A percentile compares a stretch with the other conserved stretches of the same genome.
Evolutionary conservation across 2,797 vertebrate species (phyloP).

Genomic region (Tragelaphus oryx): DNA sequence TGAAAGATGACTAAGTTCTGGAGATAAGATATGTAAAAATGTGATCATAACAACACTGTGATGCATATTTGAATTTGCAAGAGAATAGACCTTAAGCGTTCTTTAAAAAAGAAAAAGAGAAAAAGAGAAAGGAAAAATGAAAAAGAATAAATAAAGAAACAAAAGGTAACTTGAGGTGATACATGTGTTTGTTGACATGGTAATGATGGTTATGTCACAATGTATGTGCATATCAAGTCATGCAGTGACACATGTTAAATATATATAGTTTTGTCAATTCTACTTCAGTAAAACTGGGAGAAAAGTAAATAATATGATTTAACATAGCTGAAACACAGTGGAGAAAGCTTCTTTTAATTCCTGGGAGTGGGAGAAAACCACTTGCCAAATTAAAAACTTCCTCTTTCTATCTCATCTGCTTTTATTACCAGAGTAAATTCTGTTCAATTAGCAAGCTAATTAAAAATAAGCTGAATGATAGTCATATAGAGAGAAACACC

Average conservation of each 20-base stretch:
- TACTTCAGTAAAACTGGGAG: neutral
- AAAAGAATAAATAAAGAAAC: neutral
- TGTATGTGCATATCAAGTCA: neutral
- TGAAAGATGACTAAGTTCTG: neutral
- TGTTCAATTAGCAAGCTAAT: neutral
- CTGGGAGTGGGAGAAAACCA: neutral
- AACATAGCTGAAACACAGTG: neutral
- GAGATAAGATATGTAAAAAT: neutral
- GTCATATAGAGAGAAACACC: neutral
- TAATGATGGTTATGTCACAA: neutral
- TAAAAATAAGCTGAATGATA: neutral
- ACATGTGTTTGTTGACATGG: neutral
- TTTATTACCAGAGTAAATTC: neutral
- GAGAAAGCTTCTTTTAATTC: neutral
- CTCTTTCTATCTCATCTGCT: neutral
- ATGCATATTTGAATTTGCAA: neutral
- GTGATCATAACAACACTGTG: neutral
- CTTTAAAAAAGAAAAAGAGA: neutral
- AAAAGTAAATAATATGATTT: neutral
- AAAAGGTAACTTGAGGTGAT: neutral
- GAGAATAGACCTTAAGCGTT: neutral
- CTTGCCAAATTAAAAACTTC: neutral
- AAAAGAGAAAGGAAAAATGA: neutral
- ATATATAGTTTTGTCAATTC: neutral
- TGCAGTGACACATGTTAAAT: neutral